Evolutionary conservation across 1,140 invertebrate species (phyloP).

Genomic region (Drosophila quadrilineata): DNA sequence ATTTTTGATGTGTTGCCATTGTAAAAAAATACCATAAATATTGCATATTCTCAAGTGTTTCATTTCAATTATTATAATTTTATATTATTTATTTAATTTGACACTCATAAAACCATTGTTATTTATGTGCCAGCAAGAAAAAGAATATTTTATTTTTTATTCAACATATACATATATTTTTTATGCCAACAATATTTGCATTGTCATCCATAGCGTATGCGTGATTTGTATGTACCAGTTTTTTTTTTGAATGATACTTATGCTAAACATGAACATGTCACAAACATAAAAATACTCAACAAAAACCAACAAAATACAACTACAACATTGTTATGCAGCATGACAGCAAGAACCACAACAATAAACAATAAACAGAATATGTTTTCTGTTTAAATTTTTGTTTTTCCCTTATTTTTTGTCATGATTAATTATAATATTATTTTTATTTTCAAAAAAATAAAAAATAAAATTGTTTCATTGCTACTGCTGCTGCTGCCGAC

Average conservation of each 20-base stretch:
- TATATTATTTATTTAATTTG: constrained; percentile 7
- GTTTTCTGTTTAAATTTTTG: constrained; percentile 5
- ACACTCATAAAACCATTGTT: neutral
- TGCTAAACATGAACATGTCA: constrained; percentile 57
- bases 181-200: constrained; percentile 7
- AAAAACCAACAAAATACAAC: too few relatives aligned
- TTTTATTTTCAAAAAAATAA: constrained; percentile 46
- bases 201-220: constrained; percentile 54
- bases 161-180: neutral
- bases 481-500: constrained; percentile 34
- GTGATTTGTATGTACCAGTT: constrained; percentile 35
- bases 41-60: neutral
- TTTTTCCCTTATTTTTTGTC: too few relatives aligned
- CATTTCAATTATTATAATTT: too few relatives aligned
- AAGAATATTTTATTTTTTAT: neutral
- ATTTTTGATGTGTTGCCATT: constrained; percentile 1
- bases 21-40: neutral
- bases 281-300: constrained; percentile 3
- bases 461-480: constrained; percentile 33
- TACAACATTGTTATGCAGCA: constrained; percentile 52
- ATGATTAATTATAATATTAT: constrained; percentile 67
- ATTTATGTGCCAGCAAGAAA: neutral
- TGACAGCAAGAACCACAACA: constrained; percentile 40
- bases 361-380: constrained; percentile 15
- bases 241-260: constrained; percentile 18